A percentile compares a stretch with the other conserved stretches of the same genome.
Conservation (phyloP, 2,888 invertebrate species). For the Lycophotia porphyrea region DNA sequence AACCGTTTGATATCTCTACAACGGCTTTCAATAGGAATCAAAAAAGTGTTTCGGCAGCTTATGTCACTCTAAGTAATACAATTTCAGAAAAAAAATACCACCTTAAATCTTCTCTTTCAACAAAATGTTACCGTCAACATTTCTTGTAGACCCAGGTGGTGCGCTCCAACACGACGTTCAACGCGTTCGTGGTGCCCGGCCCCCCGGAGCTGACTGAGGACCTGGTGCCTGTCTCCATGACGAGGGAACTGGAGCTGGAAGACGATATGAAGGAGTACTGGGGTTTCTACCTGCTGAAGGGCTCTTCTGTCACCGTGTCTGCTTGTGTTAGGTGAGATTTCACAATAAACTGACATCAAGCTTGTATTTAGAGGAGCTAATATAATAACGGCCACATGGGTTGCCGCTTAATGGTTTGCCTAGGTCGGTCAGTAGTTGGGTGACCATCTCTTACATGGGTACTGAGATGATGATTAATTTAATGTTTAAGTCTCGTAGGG, state of each 20-base stretch:
- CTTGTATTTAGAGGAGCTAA: neutral
- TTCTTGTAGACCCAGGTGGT: constrained; percentile 91
- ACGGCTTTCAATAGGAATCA: neutral
- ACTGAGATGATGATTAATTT: too few species aligned
- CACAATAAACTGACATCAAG: neutral
- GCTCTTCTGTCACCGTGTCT: constrained; percentile 93
- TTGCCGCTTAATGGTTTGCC: neutral
- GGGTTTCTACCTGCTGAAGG: constrained; percentile 94
- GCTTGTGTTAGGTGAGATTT: constrained; percentile 92
- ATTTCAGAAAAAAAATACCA: neutral
- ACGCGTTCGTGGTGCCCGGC: constrained; percentile 93
- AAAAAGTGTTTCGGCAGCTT: neutral
- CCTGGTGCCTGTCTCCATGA: constrained; percentile 92
- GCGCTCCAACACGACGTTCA: constrained; percentile 93
- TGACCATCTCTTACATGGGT: neutral
- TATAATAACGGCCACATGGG: neutral
- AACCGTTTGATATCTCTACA: neutral
- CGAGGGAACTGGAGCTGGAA: constrained; percentile 92
- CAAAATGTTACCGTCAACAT: neutral
- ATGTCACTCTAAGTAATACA: neutral
- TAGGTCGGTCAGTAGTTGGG: neutral
- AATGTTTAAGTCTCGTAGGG: too few species aligned
- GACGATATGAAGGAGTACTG: constrained; percentile 96
- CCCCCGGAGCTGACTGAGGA: constrained; percentile 90
- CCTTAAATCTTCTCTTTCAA: too few species aligned